These are phyloP conservation scores for Oasisia sp. DNA, from an alignment of 2,888 invertebrate genomes.

Conservation along the genomic window DNA sequence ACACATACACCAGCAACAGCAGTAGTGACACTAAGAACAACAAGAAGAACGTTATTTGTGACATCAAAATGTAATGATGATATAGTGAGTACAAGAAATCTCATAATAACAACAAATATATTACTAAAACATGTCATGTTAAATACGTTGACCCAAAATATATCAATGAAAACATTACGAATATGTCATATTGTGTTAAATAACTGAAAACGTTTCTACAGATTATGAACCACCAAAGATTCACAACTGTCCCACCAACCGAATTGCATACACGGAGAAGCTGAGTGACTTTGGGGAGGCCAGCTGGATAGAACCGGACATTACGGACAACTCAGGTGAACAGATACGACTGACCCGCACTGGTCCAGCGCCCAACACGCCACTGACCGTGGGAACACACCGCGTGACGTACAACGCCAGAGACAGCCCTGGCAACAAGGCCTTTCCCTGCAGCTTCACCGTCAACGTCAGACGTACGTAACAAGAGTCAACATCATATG, in stretches of 20 bases:
- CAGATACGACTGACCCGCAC: background rate
- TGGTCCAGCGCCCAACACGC: background rate
- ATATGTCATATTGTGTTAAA: background rate
- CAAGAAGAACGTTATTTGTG: too few species aligned
- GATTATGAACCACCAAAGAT: background rate
- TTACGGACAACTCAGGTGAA: background rate
- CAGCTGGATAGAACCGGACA: background rate
- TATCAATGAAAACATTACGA: too few species aligned
- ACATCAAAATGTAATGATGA: too few species aligned
- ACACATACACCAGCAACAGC: too few species aligned
- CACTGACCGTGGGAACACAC: background rate
- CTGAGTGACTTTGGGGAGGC: background rate
- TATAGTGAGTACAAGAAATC: too few species aligned
- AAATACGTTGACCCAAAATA: too few species aligned
- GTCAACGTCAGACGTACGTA: conserved; percentile 20
- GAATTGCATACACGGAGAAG: conserved; percentile 14
- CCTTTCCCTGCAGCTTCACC: background rate
- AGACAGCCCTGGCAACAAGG: conserved; percentile 18
- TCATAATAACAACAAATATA: too few species aligned
- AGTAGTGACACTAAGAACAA: too few species aligned
- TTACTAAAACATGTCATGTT: too few species aligned
- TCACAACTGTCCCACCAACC: background rate
- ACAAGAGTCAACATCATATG: too few species aligned
- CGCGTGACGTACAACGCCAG: background rate
- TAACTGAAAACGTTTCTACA: background rate